Percentiles rank a stretch among this genome's conserved stretches.
Evolutionary conservation across 2,113 vertebrate genomes (phyloP).

Genomic region (Corydoras maculifer): DNA sequence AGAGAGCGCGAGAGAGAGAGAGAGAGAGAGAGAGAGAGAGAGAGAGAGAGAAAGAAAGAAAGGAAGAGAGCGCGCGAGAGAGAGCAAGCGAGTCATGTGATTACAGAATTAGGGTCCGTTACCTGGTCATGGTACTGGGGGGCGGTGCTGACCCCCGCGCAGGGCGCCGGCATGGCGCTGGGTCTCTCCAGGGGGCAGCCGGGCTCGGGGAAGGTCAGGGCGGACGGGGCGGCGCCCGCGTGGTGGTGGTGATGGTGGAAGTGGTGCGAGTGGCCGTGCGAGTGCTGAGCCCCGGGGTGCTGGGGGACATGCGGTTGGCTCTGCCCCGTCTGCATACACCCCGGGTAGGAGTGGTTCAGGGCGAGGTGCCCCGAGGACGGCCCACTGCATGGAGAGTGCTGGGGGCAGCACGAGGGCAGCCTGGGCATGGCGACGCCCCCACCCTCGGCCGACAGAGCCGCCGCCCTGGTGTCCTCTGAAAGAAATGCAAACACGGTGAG

Average conservation of each 20-base stretch:
- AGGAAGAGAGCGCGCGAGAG: too few species aligned
- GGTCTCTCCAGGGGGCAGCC: constrained; percentile 85
- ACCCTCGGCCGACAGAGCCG: constrained; percentile 68
- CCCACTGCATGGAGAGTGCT: constrained; percentile 90
- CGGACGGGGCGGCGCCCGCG: constrained; percentile 73
- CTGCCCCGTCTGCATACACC: constrained; percentile 81
- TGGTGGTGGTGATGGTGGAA: constrained; percentile 79
- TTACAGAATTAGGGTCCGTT: constrained; percentile 11
- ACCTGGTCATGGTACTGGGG: constrained; percentile 76
- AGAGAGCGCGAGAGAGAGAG: too few species aligned
- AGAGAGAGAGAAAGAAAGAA: too few species aligned
- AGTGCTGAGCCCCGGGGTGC: constrained; percentile 72
- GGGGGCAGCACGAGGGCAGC: constrained; percentile 93
- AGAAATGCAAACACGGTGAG: constrained; percentile 6
- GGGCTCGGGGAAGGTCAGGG: constrained; percentile 77
- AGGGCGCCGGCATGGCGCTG: constrained; percentile 76
- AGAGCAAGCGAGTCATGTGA: too few species aligned
- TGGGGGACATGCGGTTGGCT: constrained; percentile 70
- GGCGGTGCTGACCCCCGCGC: constrained; percentile 67
- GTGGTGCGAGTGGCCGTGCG: constrained; percentile 75
- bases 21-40: too few species aligned
- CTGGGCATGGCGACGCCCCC: constrained; percentile 85
- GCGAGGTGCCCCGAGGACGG: constrained; percentile 79
- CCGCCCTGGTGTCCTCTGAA: constrained; percentile 79
- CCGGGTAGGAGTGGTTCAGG: constrained; percentile 79